Evolutionary conservation across 2,888 invertebrate species (phyloP).

Genomic region (Tetanocera ferruginea): DNA sequence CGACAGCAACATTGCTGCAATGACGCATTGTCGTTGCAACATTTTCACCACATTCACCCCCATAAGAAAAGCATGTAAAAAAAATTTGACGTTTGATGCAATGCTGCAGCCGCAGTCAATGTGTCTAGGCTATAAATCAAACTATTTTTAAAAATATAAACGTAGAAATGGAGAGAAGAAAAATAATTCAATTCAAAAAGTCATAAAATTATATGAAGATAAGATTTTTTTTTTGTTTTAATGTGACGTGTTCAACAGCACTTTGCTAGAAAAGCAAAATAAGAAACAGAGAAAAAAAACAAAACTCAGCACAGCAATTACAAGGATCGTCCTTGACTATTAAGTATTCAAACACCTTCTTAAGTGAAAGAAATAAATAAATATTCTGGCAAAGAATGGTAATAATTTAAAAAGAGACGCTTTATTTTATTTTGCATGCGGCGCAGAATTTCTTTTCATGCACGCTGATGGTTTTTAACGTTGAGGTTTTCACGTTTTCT

Average conservation of each 20-base stretch:
- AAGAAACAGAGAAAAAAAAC: neutral
- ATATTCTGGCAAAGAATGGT: constrained; percentile 12
- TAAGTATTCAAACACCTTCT: constrained; percentile 23
- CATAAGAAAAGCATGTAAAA: too few species aligned
- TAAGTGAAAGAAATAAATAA: neutral
- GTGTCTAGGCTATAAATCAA: constrained; percentile 52
- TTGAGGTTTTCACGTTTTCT: neutral
- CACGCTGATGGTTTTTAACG: neutral
- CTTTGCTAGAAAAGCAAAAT: neutral
- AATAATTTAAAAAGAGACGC: constrained; percentile 15
- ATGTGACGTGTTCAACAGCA: neutral
- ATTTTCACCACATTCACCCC: too few species aligned
- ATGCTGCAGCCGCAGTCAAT: too few species aligned
- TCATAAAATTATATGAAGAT: neutral
- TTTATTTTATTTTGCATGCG: constrained; percentile 9
- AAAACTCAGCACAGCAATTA: neutral
- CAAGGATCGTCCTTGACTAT: constrained; percentile 28
- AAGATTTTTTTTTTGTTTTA: neutral
- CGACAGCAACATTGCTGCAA: too few species aligned
- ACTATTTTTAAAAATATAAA: constrained; percentile 32
- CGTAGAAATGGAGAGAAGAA: too few species aligned
- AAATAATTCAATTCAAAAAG: neutral
- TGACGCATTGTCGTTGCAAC: too few species aligned
- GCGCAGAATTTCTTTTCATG: too few species aligned
- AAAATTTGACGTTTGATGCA: too few species aligned